Evolutionary conservation across 2,797 vertebrate species (phyloP).

Genomic region (Esox lucius): DNA sequence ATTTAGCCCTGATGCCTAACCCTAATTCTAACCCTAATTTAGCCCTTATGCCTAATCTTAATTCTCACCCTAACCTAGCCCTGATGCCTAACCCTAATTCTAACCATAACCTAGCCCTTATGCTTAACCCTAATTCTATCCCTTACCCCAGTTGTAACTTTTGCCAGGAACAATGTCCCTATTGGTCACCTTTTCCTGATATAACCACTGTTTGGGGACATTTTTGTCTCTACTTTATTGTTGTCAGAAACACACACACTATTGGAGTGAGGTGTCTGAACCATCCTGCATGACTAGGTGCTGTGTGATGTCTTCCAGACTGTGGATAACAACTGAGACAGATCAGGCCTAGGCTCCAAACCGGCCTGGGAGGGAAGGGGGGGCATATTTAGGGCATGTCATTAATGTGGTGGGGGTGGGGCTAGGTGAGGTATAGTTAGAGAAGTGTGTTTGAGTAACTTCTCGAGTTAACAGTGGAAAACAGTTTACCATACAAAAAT

Average conservation of each 20-base stretch:
- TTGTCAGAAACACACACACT: background rate
- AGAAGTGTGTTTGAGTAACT: background rate
- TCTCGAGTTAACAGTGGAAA: background rate
- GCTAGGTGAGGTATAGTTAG: background rate
- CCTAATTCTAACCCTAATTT: too few relatives aligned
- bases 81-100: too few relatives aligned
- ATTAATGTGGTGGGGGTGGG: conserved; percentile 60
- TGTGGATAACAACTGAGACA: conserved; percentile 57
- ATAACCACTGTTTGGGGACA: too few relatives aligned
- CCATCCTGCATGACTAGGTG: conserved; percentile 44
- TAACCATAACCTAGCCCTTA: too few relatives aligned
- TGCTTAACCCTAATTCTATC: background rate
- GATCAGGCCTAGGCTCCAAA: conserved; percentile 60
- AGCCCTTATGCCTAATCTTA: too few relatives aligned
- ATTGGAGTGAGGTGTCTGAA: conserved; percentile 26
- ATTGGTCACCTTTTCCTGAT: too few relatives aligned
- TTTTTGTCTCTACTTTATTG: too few relatives aligned
- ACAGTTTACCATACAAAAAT: background rate
- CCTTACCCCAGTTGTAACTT: background rate
- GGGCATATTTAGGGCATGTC: conserved; percentile 44
- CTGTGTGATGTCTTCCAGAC: conserved; percentile 49
- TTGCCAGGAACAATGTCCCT: too few relatives aligned
- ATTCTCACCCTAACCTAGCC: too few relatives aligned
- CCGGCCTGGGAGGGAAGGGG: conserved; percentile 14
- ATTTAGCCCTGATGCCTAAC: too few relatives aligned